phyloP scores from a whole-genome alignment of 64 coral and sea anemone species.

The Astreopora myriophthalma region DNA sequence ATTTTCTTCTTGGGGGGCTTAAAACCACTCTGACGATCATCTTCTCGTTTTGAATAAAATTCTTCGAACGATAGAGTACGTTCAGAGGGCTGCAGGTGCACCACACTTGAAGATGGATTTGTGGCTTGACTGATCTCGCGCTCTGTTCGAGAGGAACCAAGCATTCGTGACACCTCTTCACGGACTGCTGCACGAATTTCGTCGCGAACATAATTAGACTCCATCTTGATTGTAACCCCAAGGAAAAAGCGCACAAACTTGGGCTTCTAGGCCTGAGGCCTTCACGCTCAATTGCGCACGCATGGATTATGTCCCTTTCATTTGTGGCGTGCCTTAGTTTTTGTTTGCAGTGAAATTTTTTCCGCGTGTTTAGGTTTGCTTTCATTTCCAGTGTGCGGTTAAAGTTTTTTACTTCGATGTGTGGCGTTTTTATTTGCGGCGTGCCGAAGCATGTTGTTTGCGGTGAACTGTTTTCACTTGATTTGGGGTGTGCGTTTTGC shows the following conservation, averaged over 20 bases:
- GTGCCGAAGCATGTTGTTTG: too few relatives aligned
- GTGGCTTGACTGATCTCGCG: background rate
- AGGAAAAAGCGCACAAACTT: background rate
- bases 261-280: slow-evolving; percentile 9
- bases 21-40: slow-evolving; percentile 29
- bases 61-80: slow-evolving; percentile 57
- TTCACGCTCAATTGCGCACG: slow-evolving; percentile 20
- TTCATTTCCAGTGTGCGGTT: background rate
- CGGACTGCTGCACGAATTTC: slow-evolving; percentile 21
- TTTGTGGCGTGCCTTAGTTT: background rate
- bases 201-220: background rate
- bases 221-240: background rate
- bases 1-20: slow-evolving; percentile 32
- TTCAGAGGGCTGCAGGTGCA: slow-evolving; percentile 14
- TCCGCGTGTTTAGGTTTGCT: background rate
- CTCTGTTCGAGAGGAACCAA: slow-evolving; percentile 3
- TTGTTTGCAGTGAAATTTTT: background rate
- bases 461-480: too few relatives aligned
- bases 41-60: slow-evolving; percentile 49
- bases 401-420: too few relatives aligned
- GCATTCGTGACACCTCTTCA: slow-evolving; percentile 28
- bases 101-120: background rate
- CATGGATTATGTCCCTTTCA: background rate
- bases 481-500: too few relatives aligned
- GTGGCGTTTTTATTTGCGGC: too few relatives aligned